A percentile compares a stretch with the other conserved stretches of the same genome.
Conservation (phyloP, 2,113 vertebrate genomes). For the Tragelaphus strepsiceros region DNA sequence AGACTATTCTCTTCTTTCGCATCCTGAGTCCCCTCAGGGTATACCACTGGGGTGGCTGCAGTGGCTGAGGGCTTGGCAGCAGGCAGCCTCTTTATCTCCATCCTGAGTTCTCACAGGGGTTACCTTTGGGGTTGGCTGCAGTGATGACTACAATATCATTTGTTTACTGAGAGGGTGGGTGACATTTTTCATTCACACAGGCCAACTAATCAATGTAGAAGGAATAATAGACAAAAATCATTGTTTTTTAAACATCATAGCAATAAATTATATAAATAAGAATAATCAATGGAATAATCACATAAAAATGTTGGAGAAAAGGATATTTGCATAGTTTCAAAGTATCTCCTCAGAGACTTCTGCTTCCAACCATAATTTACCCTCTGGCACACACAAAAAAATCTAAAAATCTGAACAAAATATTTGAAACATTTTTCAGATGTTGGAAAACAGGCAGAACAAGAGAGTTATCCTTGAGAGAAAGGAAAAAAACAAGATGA, state of each 20-base stretch:
- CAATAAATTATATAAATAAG: slow-evolving; percentile 1
- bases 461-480: background rate
- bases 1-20: background rate
- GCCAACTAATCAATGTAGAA: background rate
- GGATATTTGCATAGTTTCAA: background rate
- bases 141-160: background rate
- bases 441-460: background rate
- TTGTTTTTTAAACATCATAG: background rate
- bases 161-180: background rate
- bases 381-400: background rate
- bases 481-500: background rate
- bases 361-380: background rate
- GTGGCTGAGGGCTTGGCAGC: background rate
- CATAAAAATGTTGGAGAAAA: background rate
- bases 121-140: background rate
- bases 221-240: background rate
- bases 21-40: background rate
- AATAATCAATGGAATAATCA: background rate
- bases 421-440: background rate
- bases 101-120: background rate
- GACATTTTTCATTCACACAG: background rate
- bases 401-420: background rate
- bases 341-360: background rate
- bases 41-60: background rate
- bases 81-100: background rate